Conservation (phyloP, 2,113 vertebrate species). For the Pipa parva region DNA sequence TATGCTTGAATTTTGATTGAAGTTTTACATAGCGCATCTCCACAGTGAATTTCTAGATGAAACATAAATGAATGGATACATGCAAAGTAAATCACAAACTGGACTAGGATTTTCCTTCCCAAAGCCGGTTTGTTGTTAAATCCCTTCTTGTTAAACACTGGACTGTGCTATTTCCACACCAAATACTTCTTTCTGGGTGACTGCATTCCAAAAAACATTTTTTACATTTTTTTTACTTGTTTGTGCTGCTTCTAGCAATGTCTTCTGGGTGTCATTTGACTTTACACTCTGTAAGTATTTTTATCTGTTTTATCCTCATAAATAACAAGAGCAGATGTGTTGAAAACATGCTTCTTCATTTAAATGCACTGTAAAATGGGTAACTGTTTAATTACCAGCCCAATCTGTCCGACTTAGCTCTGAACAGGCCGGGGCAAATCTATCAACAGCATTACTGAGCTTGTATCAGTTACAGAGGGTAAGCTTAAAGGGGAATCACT, state of each 20-base stretch:
- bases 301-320: slow-evolving; percentile 20
- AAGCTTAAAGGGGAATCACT: not conserved
- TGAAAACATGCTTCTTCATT: slow-evolving; percentile 19
- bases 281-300: slow-evolving; percentile 15
- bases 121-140: slow-evolving; percentile 7
- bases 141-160: slow-evolving; percentile 8
- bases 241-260: not conserved
- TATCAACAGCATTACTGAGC: not conserved
- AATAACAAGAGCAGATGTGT: slow-evolving; percentile 30
- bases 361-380: slow-evolving; percentile 20
- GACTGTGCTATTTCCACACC: slow-evolving; percentile 5
- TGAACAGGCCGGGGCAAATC: not conserved
- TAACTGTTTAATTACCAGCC: slow-evolving; percentile 2
- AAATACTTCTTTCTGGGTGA: not conserved
- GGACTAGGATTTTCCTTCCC: slow-evolving; percentile 26
- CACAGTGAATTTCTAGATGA: not conserved
- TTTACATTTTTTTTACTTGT: slow-evolving; percentile 9
- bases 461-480: not conserved
- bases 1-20: not conserved
- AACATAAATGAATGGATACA: slow-evolving; percentile 10
- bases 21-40: slow-evolving; percentile 7
- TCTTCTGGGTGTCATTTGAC: slow-evolving; percentile 12
- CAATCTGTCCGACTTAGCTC: not conserved
- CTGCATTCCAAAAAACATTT: slow-evolving; percentile 16
- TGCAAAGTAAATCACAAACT: slow-evolving; percentile 35